These are phyloP conservation scores for Anoplopoma fimbria DNA, from an alignment of 2,113 vertebrate species.

Conservation along the genomic window DNA sequence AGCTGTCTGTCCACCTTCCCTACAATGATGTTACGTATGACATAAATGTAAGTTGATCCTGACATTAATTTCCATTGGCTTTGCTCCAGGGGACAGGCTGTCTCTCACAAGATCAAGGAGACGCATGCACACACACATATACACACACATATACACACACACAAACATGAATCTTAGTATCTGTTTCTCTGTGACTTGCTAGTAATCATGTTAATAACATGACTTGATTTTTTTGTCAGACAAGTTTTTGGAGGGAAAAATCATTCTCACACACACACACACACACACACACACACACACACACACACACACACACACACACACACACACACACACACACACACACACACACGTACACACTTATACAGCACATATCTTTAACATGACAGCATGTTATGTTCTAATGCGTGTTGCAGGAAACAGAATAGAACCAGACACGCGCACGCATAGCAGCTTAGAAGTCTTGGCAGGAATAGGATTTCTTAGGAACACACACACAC, in stretches of 20 bases:
- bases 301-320: neutral
- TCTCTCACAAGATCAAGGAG: slow-evolving; percentile 64
- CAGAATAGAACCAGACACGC: slow-evolving; percentile 57
- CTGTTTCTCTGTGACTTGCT: neutral
- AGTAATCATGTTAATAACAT: neutral
- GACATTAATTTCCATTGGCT: slow-evolving; percentile 70
- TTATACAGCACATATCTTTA: slow-evolving; percentile 61
- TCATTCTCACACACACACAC: too few relatives aligned
- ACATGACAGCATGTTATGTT: slow-evolving; percentile 63
- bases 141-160: neutral
- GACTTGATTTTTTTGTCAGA: slow-evolving; percentile 12
- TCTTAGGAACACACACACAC: slow-evolving; percentile 24
- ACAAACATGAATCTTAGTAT: neutral
- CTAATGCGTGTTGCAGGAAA: slow-evolving; percentile 66
- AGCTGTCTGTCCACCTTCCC: slow-evolving; percentile 55
- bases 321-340: neutral
- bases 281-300: neutral
- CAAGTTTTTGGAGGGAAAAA: neutral
- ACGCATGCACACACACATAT: neutral
- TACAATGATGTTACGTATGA: slow-evolving; percentile 63
- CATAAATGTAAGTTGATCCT: slow-evolving; percentile 73
- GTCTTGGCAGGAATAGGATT: slow-evolving; percentile 49
- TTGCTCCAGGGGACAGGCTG: slow-evolving; percentile 65
- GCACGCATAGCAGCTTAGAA: slow-evolving; percentile 55
- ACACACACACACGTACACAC: slow-evolving; percentile 1